Conservation (phyloP, 2,113 vertebrate species). For the Octodon degus region DNA sequence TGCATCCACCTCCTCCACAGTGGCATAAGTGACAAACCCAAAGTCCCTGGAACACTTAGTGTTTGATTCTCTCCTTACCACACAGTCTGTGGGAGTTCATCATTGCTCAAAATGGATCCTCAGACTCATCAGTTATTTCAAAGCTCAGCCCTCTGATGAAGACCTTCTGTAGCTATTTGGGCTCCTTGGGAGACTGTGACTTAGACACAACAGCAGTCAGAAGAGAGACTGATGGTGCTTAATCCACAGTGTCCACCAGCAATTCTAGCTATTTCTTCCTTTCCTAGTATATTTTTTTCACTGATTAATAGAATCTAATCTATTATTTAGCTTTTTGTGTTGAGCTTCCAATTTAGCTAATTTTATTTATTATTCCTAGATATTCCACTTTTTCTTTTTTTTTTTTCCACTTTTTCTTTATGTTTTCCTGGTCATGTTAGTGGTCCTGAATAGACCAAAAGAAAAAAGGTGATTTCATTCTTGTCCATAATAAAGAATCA, state of each 20-base stretch:
- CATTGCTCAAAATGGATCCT: no score
- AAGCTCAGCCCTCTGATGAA: no score
- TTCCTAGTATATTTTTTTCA: background rate
- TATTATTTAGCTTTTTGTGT: background rate
- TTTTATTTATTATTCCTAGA: background rate
- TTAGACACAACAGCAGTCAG: no score
- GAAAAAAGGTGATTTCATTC: background rate
- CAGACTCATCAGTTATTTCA: no score
- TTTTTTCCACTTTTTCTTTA: background rate
- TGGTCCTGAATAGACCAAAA: background rate
- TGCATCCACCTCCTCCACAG: no score
- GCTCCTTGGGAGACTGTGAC: no score
- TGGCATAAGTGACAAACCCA: no score
- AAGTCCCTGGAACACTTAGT: no score
- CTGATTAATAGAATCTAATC: background rate
- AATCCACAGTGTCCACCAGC: background rate
- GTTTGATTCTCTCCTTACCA: no score
- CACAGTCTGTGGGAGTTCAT: no score
- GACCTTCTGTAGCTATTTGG: no score
- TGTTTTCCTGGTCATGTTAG: background rate
- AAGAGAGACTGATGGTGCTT: no score
- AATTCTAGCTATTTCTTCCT: background rate
- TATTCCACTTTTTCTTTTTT: background rate
- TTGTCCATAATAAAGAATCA: background rate
- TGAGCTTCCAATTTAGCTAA: constrained; percentile 8